Evolutionary conservation across 1,140 invertebrate species (phyloP), one percentile per base, ranked within the genome.

Genomic region (Sminthurinus signatus): DNA sequence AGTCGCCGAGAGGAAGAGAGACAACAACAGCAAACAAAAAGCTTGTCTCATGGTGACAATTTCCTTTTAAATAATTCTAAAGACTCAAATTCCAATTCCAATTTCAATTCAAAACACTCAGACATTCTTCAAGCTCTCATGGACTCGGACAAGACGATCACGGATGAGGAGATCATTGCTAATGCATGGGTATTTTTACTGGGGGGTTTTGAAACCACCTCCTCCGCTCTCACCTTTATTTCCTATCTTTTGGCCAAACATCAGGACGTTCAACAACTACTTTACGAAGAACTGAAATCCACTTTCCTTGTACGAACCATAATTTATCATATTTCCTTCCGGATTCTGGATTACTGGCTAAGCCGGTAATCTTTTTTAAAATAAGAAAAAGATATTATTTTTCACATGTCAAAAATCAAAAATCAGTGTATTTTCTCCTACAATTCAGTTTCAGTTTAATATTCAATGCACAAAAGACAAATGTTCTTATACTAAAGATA

Each of bases 161-260:
- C 65, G 3, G 54, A 66, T 31, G 64, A 66, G 19, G 54, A 62
- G 29, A 58, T 66, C 17, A 52, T 66, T 27, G 55, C 64, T 15
- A 60, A 66, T 62, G n/a, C 5, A 14, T 55, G 61, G 52, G 17
- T 62, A 0, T 66, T 71, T 48, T 43, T 67, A 10, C 25, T 67
- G 19, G 65, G 60, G 25, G 62, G 62, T 19, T 64, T 59, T 51
- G 62, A 64, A 15, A 59, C 56, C 12, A 52, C 55, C 2, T 46
- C 54, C 31, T 29, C 55, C 28, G 52, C 55, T 31, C 23, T 64
- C 23, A 64, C 29, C 10, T 64, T 64, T 28, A 42, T 31, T 31
- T 31, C 46, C 1, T 58, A 64, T 44, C 28, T 50, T 17, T 72
- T 81, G 31, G 78, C 79, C 1, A 72, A 69, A 23, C 63, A 80